Conservation (phyloP, 2,888 invertebrate genomes). For the Calliopum simillimum region DNA sequence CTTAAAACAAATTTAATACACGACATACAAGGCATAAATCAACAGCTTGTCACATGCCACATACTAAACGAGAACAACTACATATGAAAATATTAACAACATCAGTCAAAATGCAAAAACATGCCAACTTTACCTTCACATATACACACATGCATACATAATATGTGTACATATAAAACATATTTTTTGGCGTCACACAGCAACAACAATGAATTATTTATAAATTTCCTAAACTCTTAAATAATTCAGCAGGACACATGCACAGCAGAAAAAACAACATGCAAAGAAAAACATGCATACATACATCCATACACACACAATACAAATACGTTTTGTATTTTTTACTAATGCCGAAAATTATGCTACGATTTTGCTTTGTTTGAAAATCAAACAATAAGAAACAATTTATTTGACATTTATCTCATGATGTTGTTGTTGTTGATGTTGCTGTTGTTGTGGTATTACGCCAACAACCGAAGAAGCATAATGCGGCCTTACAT, state of each 20-base stretch:
- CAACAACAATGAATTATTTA: conserved; percentile 2
- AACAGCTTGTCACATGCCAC: conserved; percentile 4
- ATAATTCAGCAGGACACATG: not conserved
- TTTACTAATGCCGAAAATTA: conserved; percentile 23
- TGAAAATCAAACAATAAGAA: conserved; percentile 8
- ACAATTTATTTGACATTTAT: conserved; percentile 31
- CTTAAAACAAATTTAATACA: too few relatives aligned
- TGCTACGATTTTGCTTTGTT: conserved; percentile 9
- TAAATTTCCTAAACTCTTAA: not conserved
- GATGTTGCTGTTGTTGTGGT: not conserved
- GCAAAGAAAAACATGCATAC: not conserved
- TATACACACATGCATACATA: not conserved
- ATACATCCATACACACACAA: not conserved
- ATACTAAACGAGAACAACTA: not conserved
- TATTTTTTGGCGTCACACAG: not conserved
- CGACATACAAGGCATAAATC: conserved; percentile 9
- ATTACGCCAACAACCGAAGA: not conserved
- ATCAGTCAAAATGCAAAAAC: not conserved
- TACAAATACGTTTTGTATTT: not conserved
- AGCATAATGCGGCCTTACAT: too few relatives aligned
- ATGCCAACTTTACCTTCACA: not conserved
- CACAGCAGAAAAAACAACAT: not conserved
- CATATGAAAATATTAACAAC: conserved; percentile 4
- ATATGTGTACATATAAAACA: too few relatives aligned
- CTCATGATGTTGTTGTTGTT: not conserved